Evolutionary conservation across 1,140 invertebrate species (phyloP).

Genomic region (Cotesia vestalis): DNA sequence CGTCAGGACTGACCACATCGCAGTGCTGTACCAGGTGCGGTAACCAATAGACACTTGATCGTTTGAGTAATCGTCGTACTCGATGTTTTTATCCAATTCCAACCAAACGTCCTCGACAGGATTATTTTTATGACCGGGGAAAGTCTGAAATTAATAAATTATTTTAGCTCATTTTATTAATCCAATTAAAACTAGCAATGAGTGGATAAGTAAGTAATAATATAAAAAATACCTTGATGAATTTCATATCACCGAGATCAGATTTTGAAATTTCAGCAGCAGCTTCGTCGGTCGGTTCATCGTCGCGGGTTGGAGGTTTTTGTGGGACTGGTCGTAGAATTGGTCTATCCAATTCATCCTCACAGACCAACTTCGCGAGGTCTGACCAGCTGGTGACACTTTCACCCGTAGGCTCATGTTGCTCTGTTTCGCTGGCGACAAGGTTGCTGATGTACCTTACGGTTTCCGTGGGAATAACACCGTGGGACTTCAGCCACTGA

Average conservation of each 20-base stretch:
- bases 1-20: constrained; percentile 52
- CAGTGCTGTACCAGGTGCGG: constrained; percentile 49
- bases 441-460: constrained; percentile 41
- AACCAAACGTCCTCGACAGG: constrained; percentile 48
- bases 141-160: constrained; percentile 38
- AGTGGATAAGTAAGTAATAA: background rate
- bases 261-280: constrained; percentile 19
- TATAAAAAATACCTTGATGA: constrained; percentile 15
- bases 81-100: constrained; percentile 52
- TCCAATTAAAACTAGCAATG: background rate
- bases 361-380: constrained; percentile 55
- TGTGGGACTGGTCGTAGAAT: constrained; percentile 25
- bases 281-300: background rate
- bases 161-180: background rate
- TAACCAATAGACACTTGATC: constrained; percentile 35
- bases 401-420: constrained; percentile 40
- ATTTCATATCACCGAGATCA: constrained; percentile 25
- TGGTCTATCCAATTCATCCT: constrained; percentile 50
- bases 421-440: constrained; percentile 25
- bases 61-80: constrained; percentile 39
- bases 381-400: constrained; percentile 56
- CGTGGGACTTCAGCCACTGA: constrained; percentile 59
- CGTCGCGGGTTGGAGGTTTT: background rate
- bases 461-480: constrained; percentile 55
- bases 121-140: constrained; percentile 44